phyloP scores from a whole-genome alignment of 2,113 vertebrate species.

The Odocoileus hemionus region DNA sequence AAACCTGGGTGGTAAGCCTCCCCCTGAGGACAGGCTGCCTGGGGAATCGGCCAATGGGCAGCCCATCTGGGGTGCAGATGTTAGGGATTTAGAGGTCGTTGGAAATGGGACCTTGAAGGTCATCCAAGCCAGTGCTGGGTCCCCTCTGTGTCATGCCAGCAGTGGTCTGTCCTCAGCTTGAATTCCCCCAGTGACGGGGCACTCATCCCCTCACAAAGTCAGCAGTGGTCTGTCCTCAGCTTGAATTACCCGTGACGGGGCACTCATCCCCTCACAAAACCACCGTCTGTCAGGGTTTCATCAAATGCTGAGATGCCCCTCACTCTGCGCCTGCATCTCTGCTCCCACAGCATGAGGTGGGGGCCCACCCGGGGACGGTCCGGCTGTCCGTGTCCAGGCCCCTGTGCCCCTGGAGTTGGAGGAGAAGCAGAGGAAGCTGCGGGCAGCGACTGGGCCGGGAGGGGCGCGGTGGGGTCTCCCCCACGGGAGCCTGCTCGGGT shows the following conservation, averaged over 20 bases:
- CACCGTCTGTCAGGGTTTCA: fast-evolving
- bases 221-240: background rate
- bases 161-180: background rate
- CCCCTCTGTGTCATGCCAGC: background rate
- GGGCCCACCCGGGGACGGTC: fast-evolving
- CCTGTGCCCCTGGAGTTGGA: background rate
- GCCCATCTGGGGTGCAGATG: background rate
- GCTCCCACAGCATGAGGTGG: background rate
- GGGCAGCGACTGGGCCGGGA: background rate
- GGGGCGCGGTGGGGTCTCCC: background rate
- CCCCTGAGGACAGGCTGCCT: background rate
- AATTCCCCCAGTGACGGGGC: background rate
- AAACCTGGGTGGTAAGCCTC: background rate
- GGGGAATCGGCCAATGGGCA: background rate
- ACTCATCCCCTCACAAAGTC: background rate
- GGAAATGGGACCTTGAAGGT: background rate
- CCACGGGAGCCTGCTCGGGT: background rate
- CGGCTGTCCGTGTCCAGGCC: background rate
- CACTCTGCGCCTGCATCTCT: background rate
- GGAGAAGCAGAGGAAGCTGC: background rate
- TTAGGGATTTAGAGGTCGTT: background rate
- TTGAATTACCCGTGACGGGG: background rate
- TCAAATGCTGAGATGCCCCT: background rate
- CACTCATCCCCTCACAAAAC: background rate
- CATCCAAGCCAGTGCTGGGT: too few relatives aligned